Conservation (phyloP, 30 jellyfish, hydroid and myxozoan species). For the Aurelia sp. region DNA sequence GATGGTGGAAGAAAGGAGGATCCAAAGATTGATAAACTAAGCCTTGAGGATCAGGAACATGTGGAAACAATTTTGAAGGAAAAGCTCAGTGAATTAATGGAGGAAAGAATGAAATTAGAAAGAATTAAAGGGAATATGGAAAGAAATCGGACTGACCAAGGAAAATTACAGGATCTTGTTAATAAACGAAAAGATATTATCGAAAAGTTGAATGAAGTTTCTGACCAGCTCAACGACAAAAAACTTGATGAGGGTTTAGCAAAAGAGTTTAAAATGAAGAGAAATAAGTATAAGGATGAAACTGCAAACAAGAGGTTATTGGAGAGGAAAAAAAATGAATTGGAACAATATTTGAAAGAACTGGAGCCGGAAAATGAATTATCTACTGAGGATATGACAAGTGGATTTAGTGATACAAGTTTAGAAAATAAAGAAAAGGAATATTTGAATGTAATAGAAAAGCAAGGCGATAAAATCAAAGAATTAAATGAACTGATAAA, state of each 20-base stretch:
- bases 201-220: constrained; percentile 3
- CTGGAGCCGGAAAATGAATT: constrained; percentile 7
- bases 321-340: constrained; percentile 8
- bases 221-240: background rate
- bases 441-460: background rate
- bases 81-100: constrained; percentile 19
- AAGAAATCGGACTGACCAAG: background rate
- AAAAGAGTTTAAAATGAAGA: background rate
- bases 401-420: constrained; percentile 52
- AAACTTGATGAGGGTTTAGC: background rate
- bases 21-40: background rate
- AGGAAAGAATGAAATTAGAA: constrained; percentile 34
- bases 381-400: constrained; percentile 34
- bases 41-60: background rate
- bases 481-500: constrained; percentile 13
- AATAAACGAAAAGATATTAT: constrained; percentile 27
- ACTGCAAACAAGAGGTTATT: background rate
- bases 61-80: background rate
- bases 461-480: background rate
- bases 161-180: constrained; percentile 28
- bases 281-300: constrained; percentile 3
- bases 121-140: background rate
- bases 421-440: constrained; percentile 17
- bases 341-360: constrained; percentile 1
- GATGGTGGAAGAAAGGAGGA: background rate